Evolutionary conservation across 2,888 invertebrate species (phyloP).

Genomic region (Micropterix aruncella): DNA sequence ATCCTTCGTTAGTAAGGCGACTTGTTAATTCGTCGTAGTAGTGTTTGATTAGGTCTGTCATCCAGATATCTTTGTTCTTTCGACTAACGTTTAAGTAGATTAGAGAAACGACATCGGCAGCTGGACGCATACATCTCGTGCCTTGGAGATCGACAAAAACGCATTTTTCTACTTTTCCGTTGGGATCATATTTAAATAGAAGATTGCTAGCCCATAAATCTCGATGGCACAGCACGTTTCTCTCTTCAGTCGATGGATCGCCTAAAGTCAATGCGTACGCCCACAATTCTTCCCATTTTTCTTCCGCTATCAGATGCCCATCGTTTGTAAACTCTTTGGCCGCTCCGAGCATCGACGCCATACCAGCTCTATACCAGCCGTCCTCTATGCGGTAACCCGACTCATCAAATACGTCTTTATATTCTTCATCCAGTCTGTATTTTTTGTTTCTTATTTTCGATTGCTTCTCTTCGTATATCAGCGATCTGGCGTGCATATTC

Average conservation of each 20-base stretch:
- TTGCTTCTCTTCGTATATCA: constrained; percentile 32
- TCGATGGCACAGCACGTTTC: constrained; percentile 42
- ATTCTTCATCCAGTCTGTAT: constrained; percentile 15
- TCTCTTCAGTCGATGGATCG: constrained; percentile 20
- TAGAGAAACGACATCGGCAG: constrained; percentile 44
- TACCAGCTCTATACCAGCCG: not conserved
- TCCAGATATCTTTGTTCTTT: constrained; percentile 3
- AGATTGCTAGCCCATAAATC: constrained; percentile 52
- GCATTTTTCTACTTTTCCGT: constrained; percentile 36
- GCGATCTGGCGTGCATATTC: constrained; percentile 34
- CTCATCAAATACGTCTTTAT: constrained; percentile 15
- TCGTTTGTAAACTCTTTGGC: not conserved
- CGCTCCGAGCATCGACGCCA: not conserved
- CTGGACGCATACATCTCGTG: constrained; percentile 47
- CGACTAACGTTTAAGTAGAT: constrained; percentile 30
- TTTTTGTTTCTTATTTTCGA: constrained; percentile 7
- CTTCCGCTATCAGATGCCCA: constrained; percentile 15
- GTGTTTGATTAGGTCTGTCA: constrained; percentile 4
- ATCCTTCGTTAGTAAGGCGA: constrained; percentile 4
- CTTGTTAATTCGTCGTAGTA: constrained; percentile 7
- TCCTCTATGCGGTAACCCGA: constrained; percentile 14
- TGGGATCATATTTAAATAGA: constrained; percentile 32
- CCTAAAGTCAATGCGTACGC: constrained; percentile 18
- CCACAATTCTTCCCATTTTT: constrained; percentile 23
- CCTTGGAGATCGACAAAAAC: constrained; percentile 57